Evolutionary conservation across 2,888 invertebrate species (phyloP).

Genomic region (Dasysyrphus albostriatus): DNA sequence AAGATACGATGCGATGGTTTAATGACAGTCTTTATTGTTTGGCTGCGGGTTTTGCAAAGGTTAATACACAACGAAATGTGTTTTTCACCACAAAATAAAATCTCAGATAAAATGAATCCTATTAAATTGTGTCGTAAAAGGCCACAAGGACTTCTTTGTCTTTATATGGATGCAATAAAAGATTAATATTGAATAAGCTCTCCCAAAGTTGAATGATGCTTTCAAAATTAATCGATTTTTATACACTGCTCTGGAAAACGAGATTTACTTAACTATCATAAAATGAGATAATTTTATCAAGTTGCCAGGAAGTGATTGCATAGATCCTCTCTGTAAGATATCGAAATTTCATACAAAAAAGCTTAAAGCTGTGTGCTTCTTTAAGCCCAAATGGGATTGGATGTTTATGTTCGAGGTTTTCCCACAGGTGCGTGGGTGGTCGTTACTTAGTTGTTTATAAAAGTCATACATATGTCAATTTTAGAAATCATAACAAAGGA

Average conservation of each 20-base stretch:
- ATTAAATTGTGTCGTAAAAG: background rate
- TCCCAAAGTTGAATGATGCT: background rate
- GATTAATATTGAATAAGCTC: background rate
- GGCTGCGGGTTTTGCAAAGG: background rate
- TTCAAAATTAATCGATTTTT: background rate
- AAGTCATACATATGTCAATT: too few relatives aligned
- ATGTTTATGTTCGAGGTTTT: too few relatives aligned
- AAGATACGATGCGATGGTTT: slow-evolving; percentile 17
- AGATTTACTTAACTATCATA: background rate
- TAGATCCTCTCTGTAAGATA: too few relatives aligned
- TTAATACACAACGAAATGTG: background rate
- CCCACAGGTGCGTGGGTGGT: too few relatives aligned
- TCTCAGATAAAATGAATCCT: slow-evolving; percentile 16
- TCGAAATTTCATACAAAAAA: too few relatives aligned
- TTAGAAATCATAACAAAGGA: too few relatives aligned
- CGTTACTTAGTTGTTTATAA: too few relatives aligned
- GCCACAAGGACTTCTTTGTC: background rate
- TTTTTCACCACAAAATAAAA: slow-evolving; percentile 13
- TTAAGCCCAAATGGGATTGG: too few relatives aligned
- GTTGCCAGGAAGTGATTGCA: too few relatives aligned
- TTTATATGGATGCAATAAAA: background rate
- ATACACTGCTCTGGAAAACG: background rate
- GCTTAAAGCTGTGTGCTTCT: too few relatives aligned
- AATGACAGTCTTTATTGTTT: slow-evolving; percentile 32
- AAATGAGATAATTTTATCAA: background rate